A percentile compares a stretch with the other conserved stretches of the same genome.
Evolutionary conservation across 1,140 invertebrate genomes (phyloP).

Genomic region (Drosophila lini): DNA sequence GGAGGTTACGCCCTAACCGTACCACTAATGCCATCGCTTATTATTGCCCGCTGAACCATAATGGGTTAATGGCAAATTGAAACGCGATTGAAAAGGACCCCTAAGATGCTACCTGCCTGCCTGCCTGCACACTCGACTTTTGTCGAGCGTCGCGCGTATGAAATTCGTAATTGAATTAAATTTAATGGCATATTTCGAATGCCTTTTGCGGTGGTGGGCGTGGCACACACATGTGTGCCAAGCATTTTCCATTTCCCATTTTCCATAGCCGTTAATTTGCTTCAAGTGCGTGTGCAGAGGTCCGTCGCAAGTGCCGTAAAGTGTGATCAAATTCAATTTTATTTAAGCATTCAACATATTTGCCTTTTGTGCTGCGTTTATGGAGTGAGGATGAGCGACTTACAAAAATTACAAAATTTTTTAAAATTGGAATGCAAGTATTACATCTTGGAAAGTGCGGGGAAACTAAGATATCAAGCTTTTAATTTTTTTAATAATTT

Average conservation of each 20-base stretch:
- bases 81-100: conserved; percentile 64
- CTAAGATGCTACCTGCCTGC: conserved; percentile 13
- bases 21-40: conserved; percentile 46
- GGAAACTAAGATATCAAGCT: background rate
- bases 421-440: background rate
- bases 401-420: background rate
- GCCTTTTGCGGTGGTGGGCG: conserved; percentile 39
- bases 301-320: conserved; percentile 57
- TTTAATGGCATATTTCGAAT: conserved; percentile 81
- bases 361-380: conserved; percentile 30
- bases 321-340: conserved; percentile 69
- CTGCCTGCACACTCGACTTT: background rate
- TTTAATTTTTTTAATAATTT: too few species aligned
- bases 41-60: conserved; percentile 76
- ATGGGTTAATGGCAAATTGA: conserved; percentile 83
- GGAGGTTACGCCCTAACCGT: conserved; percentile 15
- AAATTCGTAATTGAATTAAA: conserved; percentile 83
- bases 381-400: background rate
- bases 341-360: conserved; percentile 44
- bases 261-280: conserved; percentile 67
- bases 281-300: conserved; percentile 54
- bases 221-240: conserved; percentile 40
- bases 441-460: background rate
- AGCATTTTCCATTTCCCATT: conserved; percentile 30
- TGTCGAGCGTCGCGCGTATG: conserved; percentile 44